phyloP scores from a whole-genome alignment of 2,888 invertebrate species.

The Hydraecia micacea region DNA sequence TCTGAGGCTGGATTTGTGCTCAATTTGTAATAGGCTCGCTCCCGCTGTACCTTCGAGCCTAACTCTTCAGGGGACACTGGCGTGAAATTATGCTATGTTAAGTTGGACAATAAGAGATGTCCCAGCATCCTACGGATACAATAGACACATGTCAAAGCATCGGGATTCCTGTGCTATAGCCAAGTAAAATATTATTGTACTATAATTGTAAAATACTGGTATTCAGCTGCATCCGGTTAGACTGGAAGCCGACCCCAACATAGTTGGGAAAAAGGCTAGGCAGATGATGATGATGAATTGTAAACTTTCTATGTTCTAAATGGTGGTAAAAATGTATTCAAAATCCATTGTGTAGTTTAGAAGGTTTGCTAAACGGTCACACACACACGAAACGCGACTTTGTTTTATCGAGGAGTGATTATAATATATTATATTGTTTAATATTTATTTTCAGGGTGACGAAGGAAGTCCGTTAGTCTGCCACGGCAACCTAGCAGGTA shows the following conservation, averaged over 20 bases:
- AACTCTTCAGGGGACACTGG: background rate
- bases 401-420: background rate
- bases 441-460: slow-evolving; percentile 12
- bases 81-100: background rate
- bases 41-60: background rate
- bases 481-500: background rate
- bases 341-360: background rate
- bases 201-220: no score
- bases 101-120: background rate
- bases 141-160: background rate
- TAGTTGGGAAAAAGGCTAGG: no score
- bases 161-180: background rate
- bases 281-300: no score
- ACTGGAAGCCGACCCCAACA: no score
- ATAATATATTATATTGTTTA: background rate
- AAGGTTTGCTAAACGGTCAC: background rate
- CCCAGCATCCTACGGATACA: background rate
- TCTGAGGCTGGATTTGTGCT: background rate
- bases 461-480: slow-evolving; percentile 29
- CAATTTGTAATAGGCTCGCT: background rate
- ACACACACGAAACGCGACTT: background rate
- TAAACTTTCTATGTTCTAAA: background rate
- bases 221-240: no score
- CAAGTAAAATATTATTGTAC: background rate
- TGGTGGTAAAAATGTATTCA: background rate